Base-by-base conservation (phyloP, 2,888 invertebrate genomes). In the Troides oblongomaculatus region DNA sequence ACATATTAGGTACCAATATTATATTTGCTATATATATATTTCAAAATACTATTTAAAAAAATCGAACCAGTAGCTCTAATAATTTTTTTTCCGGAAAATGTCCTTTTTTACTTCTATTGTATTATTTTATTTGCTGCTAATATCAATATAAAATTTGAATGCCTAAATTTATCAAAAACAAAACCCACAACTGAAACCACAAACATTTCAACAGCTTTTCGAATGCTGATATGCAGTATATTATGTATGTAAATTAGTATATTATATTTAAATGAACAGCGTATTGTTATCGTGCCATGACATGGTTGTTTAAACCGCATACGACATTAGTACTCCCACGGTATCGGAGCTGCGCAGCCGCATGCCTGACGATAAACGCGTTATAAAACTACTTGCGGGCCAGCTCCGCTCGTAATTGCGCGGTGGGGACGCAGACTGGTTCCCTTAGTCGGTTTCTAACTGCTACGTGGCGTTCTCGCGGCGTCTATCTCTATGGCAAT, bases 361-460 rank as follows among this genome's bases (percentile, higher is more conserved):
- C 58, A 69, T 64, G 60, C 70, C 64, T 65, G 65, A 71, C 18
- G 71, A 68, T 62, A 71, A 72, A 72, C 63, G 64, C 46, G 56
- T 46, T 73, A 73, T 71, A 74, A 71, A 72, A 71, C 36, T 59
- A 73, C 71, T 74, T 73, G 73, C 75, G 72, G 74, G 71, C 68
- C 53, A 39, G 62, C 21, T 60, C 36, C 67, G 69, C 60, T 30
- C 62, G 57, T 21, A 53, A 53, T 65, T 72, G 75, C 65, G 74
- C 73, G 71, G 77, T 62, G 79, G 79, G 78, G 77, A 74, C 72
- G 63, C 71, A 61, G 75, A 80, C 79, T 79, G 81, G 81, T 82
- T 78, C 65, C 63, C 30, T 68, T 68, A 69, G 66, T 73, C 67
- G 61, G 64, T 74, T 73, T 72, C 66, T 50, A 58, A 59, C 60